Base-by-base conservation (phyloP, 2,113 vertebrate genomes). In the Aldabrachelys gigantea region DNA sequence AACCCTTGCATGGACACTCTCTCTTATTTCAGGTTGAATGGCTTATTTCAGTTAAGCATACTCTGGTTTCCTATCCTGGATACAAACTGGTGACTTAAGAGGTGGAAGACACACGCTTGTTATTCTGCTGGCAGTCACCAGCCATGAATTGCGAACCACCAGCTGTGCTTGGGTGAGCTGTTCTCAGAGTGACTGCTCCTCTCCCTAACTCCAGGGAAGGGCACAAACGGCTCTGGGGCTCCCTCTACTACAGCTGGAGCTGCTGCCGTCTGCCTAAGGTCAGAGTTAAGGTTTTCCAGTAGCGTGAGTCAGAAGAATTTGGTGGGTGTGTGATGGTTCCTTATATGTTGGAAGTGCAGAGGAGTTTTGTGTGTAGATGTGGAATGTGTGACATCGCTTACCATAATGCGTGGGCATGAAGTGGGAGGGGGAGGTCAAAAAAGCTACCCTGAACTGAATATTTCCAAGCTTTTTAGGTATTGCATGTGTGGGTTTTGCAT, bases 401-500 rank as follows among this genome's bases (percentile, higher is more conserved):
- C 95, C 97, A 79, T 95, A 95, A 95, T 52, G 95, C 96, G 96
- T 97, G 96, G 97, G 97, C 97, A 96, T 79, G 91, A 95, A 95
- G 21, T 54, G 57, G 27, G 57, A 7, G 16, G 7, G 29, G 62
- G 7, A n/a, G 95, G 96, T 97, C 95, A 94, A 97, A 96, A 27
- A 93, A 96, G 44, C 96, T 96, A 89, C 95, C 79, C 95, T 95
- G 79, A 96, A 92, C 90, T 95, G 97, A 97, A 96, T 95, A 96
- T 92, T 97, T 96, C 95, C 93, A 84, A 96, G 93, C 92, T 95
- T 97, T 97, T 96, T 97, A 96, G 96, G 94, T 91, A 91, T 93
- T 96, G 96, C 96, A 97, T 96, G 96, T 94, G 96, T 96, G 96
- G 96, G 96, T 95, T 97, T 96, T 97, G 96, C 97, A 94, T 96